A percentile compares a stretch with the other conserved stretches of the same genome.
phyloP scores from a whole-genome alignment of 2,113 vertebrate species.

The Eptesicus fuscus region DNA sequence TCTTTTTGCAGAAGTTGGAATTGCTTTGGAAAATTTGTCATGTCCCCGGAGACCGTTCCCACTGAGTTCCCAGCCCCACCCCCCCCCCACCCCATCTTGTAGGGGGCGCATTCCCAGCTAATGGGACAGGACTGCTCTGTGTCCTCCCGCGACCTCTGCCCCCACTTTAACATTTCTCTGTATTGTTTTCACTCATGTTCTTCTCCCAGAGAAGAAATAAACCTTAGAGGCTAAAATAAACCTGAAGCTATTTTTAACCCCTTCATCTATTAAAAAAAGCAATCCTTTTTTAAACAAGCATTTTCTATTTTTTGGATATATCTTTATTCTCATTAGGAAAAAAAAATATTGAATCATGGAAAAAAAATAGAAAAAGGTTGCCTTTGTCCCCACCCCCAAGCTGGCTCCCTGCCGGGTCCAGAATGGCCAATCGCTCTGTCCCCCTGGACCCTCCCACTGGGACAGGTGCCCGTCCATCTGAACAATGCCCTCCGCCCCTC shows the following conservation, averaged over 20 bases:
- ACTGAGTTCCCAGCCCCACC: neutral
- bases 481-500: neutral
- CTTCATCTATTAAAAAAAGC: neutral
- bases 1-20: neutral
- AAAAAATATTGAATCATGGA: neutral
- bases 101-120: neutral
- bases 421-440: no score
- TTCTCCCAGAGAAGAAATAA: slow-evolving; percentile 14
- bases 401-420: neutral
- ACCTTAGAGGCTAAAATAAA: slow-evolving; percentile 6
- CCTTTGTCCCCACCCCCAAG: neutral
- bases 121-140: neutral
- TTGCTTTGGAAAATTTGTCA: neutral
- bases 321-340: neutral
- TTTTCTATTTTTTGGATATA: slow-evolving; percentile 28
- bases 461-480: neutral
- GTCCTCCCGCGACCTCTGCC: neutral
- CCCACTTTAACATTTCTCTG: neutral
- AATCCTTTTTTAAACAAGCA: neutral
- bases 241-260: slow-evolving; percentile 34
- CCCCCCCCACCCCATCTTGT: rapidly evolving
- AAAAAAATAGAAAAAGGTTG: neutral
- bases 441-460: neutral
- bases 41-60: neutral
- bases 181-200: neutral